Base-by-base conservation (phyloP, 2,888 invertebrate genomes). In the Cistogaster globosa region DNA sequence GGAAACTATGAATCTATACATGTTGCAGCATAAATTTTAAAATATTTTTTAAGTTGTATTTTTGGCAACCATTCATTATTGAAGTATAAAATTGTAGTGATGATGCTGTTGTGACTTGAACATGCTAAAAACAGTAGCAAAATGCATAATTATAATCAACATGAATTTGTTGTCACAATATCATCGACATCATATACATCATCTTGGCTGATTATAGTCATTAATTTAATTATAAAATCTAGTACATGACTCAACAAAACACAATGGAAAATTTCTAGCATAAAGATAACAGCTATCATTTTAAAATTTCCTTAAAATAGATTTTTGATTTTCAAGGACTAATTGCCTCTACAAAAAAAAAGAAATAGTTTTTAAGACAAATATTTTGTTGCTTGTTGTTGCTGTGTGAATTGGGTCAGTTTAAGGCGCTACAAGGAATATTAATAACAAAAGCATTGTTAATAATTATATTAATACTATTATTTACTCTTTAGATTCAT, bases 81-180 rank as follows among this genome's bases (percentile, higher is more conserved):
- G 18, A 53, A 53, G 20, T 18, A 18, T 0, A 48, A 48, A 6
- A 48, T n/a, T 6, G 14, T 14, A n/a, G 4, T 12, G 45, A 18
- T 38, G 38, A 51, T 76, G 65, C n/a, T 63, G 36, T 55, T 26
- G 45, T 57, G 55, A 18, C 5, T 48, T 57, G 16, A 45, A 4
- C 8, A 36, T 36, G 48, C 38, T 58, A 5, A 45, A 76, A 48
- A 76, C 76, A 67, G 76, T 76, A 76, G 76, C 76, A 8, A 48
- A 55, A 48, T 67, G 32, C 57, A 57, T 58, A 76, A 67, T 76
- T 76, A 76, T 76, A 48, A 76, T 76, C 36, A 58, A 58, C 58
- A 67, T 58, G 72, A 67, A 53, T 58, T 60, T 80, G 80, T 80
- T 80, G 65, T 74, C 80, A 72, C 80, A 80, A 80, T 74, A 72